phyloP scores from a whole-genome alignment of 2,113 vertebrate genomes.

The Oreocharis arfaki region DNA sequence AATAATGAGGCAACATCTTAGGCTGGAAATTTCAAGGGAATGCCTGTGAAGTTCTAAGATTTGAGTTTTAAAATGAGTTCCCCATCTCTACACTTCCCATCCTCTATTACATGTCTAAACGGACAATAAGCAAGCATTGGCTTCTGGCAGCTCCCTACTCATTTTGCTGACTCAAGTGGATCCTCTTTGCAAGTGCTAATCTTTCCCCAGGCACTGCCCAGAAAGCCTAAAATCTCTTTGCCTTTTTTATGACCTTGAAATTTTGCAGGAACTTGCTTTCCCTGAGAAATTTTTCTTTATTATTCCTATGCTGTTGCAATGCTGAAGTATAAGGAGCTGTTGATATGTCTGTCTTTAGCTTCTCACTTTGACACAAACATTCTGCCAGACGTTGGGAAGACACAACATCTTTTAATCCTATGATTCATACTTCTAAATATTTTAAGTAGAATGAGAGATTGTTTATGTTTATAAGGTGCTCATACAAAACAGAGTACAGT shows the following conservation, averaged over 20 bases:
- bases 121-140: background rate
- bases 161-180: background rate
- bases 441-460: background rate
- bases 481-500: background rate
- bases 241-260: background rate
- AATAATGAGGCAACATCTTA: background rate
- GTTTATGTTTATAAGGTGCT: background rate
- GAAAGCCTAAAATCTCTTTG: background rate
- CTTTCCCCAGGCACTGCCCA: background rate
- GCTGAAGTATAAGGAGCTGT: background rate
- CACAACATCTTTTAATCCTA: background rate
- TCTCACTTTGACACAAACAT: background rate
- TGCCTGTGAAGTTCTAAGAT: background rate
- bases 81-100: background rate
- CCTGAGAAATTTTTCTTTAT: background rate
- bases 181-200: background rate
- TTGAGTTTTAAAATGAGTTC: background rate
- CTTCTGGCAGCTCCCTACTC: background rate
- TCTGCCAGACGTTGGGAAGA: background rate
- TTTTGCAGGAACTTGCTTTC: background rate
- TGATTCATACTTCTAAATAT: background rate
- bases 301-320: background rate
- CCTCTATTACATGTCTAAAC: background rate
- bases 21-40: background rate
- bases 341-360: background rate